Percentiles rank a stretch among this genome's conserved stretches.
Conservation (phyloP, 2,113 vertebrate species). For the Eudyptes chrysolophus region DNA sequence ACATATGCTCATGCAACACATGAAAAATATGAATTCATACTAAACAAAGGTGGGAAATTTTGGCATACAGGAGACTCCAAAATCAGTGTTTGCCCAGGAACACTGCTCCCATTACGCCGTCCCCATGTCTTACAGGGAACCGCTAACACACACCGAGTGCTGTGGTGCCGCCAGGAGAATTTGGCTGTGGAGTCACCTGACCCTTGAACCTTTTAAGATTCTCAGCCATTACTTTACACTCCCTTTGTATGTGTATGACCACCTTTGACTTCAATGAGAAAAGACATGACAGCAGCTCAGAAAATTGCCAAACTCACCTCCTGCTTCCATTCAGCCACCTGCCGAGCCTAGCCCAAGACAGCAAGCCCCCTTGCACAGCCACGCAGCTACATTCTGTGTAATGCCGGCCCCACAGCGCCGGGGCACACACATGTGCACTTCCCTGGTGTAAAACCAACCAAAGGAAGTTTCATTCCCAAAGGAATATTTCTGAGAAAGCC, state of each 20-base stretch:
- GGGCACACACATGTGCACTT: neutral
- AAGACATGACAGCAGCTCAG: neutral
- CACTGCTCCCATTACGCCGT: neutral
- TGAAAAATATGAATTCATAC: neutral
- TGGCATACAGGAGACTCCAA: neutral
- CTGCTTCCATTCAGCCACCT: neutral
- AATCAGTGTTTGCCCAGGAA: neutral
- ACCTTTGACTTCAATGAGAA: neutral
- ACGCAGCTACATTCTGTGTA: neutral
- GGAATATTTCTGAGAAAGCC: neutral
- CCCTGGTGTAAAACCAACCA: neutral
- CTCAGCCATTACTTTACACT: neutral
- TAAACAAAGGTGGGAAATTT: conserved; percentile 17
- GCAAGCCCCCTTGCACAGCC: neutral
- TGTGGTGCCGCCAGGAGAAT: neutral
- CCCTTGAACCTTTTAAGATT: neutral
- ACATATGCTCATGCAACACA: conserved; percentile 17
- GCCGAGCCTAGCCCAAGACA: neutral
- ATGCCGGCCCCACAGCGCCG: rapidly evolving
- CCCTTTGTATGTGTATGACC: neutral
- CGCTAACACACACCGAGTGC: neutral
- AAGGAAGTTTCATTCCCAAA: neutral
- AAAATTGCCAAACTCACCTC: neutral
- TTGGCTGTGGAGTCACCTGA: neutral
- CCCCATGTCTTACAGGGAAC: neutral